These are phyloP conservation scores for Thymelicus lineola DNA, from an alignment of 2,888 invertebrate genomes.

Conservation along the genomic window DNA sequence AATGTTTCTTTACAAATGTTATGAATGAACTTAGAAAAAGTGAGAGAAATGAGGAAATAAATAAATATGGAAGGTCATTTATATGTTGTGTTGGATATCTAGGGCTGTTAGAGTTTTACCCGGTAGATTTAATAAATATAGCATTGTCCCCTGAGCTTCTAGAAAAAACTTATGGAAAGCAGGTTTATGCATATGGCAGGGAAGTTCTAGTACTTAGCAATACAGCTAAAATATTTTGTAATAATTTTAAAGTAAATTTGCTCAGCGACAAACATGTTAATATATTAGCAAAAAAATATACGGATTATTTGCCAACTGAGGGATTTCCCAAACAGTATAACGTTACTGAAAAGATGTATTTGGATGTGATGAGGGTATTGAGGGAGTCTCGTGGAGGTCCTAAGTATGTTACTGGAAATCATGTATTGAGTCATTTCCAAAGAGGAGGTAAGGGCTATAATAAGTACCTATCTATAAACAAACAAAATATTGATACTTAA, in stretches of 20 bases:
- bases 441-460: constrained; percentile 79
- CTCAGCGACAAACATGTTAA: constrained; percentile 75
- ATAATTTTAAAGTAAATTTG: constrained; percentile 83
- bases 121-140: constrained; percentile 84
- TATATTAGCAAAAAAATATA: constrained; percentile 85
- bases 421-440: constrained; percentile 89
- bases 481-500: too few species aligned
- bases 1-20: constrained; percentile 66
- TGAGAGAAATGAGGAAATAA: constrained; percentile 82
- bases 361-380: constrained; percentile 83
- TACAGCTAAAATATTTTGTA: constrained; percentile 85
- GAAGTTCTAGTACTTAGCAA: constrained; percentile 88
- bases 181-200: constrained; percentile 73
- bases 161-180: constrained; percentile 80
- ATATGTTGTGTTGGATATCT: constrained; percentile 87
- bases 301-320: constrained; percentile 84
- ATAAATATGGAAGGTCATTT: constrained; percentile 85
- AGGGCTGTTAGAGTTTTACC: constrained; percentile 82
- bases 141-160: constrained; percentile 86
- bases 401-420: constrained; percentile 77
- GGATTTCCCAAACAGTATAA: constrained; percentile 80
- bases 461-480: background rate
- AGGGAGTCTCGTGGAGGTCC: constrained; percentile 77
- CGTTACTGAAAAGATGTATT: constrained; percentile 83
- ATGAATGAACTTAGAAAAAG: constrained; percentile 81